Evolutionary conservation across 2,113 vertebrate genomes (phyloP).

Genomic region (Periophthalmus modestus): DNA sequence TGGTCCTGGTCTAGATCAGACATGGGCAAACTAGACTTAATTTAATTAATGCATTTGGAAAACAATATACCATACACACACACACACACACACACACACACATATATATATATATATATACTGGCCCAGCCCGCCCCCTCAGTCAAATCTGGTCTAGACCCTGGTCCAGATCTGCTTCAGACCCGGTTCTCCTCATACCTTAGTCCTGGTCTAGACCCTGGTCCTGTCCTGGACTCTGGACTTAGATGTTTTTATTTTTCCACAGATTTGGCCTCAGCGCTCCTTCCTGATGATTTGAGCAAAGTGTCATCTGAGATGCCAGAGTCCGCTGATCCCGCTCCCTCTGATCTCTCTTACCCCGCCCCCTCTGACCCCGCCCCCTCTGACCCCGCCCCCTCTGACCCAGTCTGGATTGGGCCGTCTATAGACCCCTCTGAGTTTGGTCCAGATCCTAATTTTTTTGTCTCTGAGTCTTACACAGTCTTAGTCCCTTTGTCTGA

Average conservation of each 20-base stretch:
- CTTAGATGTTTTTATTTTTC: background rate
- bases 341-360: background rate
- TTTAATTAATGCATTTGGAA: no score
- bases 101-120: no score
- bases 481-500: background rate
- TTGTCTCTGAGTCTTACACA: background rate
- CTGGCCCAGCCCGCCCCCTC: no score
- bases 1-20: no score
- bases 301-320: background rate
- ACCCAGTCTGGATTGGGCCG: background rate
- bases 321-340: background rate
- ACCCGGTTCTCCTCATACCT: background rate
- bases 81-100: no score
- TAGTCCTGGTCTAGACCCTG: background rate
- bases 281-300: background rate
- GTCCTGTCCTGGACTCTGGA: background rate
- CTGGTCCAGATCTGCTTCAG: no score
- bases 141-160: background rate
- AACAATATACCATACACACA: no score
- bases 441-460: background rate
- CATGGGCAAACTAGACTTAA: no score
- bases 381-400: background rate
- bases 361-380: background rate
- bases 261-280: background rate
- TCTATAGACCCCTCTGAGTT: constrained; percentile 1